Conservation (phyloP, 2,797 vertebrate species). For the Myotis pilosus region DNA sequence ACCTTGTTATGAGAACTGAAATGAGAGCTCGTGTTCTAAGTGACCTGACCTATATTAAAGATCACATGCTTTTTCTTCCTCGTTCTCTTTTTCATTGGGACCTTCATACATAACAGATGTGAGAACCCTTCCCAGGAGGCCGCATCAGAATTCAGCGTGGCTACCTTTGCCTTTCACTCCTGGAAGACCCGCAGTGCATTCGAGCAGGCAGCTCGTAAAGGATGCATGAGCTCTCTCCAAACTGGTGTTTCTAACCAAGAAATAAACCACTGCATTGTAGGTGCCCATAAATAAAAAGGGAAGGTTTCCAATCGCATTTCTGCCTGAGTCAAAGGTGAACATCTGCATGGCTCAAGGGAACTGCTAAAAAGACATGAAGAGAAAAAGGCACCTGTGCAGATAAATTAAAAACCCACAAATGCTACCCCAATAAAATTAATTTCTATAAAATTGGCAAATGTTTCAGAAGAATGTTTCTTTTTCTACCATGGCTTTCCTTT, state of each 20-base stretch:
- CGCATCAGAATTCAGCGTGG: conserved; percentile 41
- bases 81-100: background rate
- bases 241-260: conserved; percentile 15
- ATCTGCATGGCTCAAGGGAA: background rate
- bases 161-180: background rate
- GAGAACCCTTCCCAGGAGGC: background rate
- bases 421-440: background rate
- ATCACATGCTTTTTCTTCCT: background rate
- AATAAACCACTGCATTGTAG: conserved; percentile 6
- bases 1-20: background rate
- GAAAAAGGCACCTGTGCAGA: conserved; percentile 5
- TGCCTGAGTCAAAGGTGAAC: background rate
- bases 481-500: background rate
- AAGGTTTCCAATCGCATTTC: background rate
- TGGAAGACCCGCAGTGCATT: background rate
- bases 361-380: conserved; percentile 1
- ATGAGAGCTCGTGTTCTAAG: background rate
- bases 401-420: conserved; percentile 10
- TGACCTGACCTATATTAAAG: background rate
- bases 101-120: background rate
- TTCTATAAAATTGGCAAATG: background rate
- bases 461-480: background rate
- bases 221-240: conserved; percentile 24
- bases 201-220: conserved; percentile 39
- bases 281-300: conserved; percentile 32